Base-by-base conservation (phyloP, 2,797 vertebrate species). In the Pangasius mekongensis region DNA sequence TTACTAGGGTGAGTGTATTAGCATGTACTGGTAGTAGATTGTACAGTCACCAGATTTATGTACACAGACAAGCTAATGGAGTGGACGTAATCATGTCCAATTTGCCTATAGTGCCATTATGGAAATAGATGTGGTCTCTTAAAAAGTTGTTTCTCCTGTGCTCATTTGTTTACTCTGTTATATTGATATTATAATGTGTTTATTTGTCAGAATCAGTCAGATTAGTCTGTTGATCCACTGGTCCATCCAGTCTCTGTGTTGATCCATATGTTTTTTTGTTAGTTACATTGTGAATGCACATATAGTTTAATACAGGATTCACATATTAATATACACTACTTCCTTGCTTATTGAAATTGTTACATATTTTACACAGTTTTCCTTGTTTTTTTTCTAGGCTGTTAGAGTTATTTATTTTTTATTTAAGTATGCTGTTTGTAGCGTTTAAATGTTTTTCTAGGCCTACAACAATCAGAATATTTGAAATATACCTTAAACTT, bases 31-130 rank as follows among this genome's bases (percentile, higher is more conserved):
- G 18, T 84, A 84, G 82, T 67, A 33, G 30, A 66, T 80, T 87
- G 74, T 49, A 78, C n/a, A 74, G 47, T 64, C 86, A 83, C 27
- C 43, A 83, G 86, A 83, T 83, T 84, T 83, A 74, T 83, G 27
- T 73, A 47, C 56, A 71, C 52, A 71, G 22, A 47, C 77, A 71
- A 71, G 64, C 67, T 83, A 52, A 87, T 83, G 87, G 82, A 76
- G 20, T 76, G 49, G 47, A 76, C 36, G 76, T 60, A 62, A 81
- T 49, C 82, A 36, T 86, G 36, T 69, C n/a, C 60, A 43, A 52
- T 78, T 64, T 76, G 56, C 1, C 30, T 87, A 20, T 33, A 18
- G 66, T 74, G 22, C 78, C 69, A 56, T 74, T 83, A 80, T 30
- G n/a, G 4, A 74, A 89, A 76, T 47, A 62, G 39, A 47, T 74